These are phyloP conservation scores for Pocillopora damicornis DNA, from an alignment of 64 coral and sea anemone species.

Conservation along the genomic window DNA sequence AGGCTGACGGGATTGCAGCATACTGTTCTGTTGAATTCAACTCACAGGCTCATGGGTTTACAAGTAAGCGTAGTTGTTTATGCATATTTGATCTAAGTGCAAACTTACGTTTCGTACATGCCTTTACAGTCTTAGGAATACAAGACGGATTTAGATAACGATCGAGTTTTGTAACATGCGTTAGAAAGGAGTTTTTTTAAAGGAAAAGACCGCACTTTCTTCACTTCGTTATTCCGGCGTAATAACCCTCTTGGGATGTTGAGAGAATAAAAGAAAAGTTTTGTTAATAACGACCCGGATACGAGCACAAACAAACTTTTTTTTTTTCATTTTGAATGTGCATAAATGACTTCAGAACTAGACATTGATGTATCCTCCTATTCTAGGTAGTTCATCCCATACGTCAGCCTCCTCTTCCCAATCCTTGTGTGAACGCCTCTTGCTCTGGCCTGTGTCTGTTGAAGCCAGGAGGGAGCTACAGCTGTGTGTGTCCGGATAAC, in stretches of 20 bases:
- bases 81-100: no score
- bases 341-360: neutral
- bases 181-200: no score
- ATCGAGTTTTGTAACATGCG: no score
- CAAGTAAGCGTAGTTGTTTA: slow-evolving; percentile 52
- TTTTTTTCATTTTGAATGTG: neutral
- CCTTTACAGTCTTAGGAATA: no score
- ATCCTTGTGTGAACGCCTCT: slow-evolving; percentile 49
- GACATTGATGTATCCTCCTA: neutral
- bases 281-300: no score
- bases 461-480: slow-evolving; percentile 51
- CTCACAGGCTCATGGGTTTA: slow-evolving; percentile 65
- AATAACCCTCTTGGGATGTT: no score
- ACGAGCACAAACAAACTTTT: no score
- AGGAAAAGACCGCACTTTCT: no score
- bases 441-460: slow-evolving; percentile 80
- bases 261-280: no score
- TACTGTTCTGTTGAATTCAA: slow-evolving; percentile 51
- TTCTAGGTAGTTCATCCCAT: slow-evolving; percentile 82
- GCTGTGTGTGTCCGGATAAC: slow-evolving; percentile 88
- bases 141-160: no score
- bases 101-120: no score
- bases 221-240: no score
- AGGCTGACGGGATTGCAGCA: slow-evolving; percentile 77
- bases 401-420: slow-evolving; percentile 55